Evolutionary conservation across 2,113 vertebrate species (phyloP), one percentile per base, ranked within the genome.

Genomic region (Varanus komodoensis): DNA sequence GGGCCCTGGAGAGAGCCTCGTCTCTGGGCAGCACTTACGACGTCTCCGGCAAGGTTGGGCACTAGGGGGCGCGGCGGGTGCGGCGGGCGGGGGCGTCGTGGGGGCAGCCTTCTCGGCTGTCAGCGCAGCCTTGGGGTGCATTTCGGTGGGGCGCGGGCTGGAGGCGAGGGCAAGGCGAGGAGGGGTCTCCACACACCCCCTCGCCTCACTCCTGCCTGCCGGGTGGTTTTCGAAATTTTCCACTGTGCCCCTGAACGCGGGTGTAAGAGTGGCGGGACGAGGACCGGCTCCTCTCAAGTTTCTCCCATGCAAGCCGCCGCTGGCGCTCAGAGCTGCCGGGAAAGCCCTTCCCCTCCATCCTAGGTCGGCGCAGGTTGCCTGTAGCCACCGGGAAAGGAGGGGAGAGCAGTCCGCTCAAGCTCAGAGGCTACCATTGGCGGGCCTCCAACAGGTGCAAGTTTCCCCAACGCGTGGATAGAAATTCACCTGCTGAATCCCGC

Each of bases 41-140:
- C 4, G 89, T 97, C 89, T 89, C 95, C 34, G 95, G 95, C 95
- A 97, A 97, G 97, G 97, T 97, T 27, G 73, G 88, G 50, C 80
- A 8, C 48, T 19, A 79, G 61, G 81, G 90, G 90, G 73, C 27
- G 61, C 23, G 29, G 29, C 2, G n/a, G 17, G 38, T 23, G 82
- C 17, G 4, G 68, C 5, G 27, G 11, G n/a, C 6, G 1, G 50
- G 68, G 14, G 8, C 2, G 38, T 44, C 38, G 38, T 44, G 38
- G 34, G 9, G 21, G 2, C 50, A 6, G 8, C 4, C 25, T 80
- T 14, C 19, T 11, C 0, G 48, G 3, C 57, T 48, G 6, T 14
- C 19, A 15, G 57, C 32, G 4, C 48, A 44, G 32, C 50, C 1
- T 27, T 21, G 2, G 15, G 17, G 54, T 15, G 9, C 44, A 29